Evolutionary conservation across 2,113 vertebrate genomes (phyloP), one percentile per base, ranked within the genome.

Genomic region (Macaca nemestrina): DNA sequence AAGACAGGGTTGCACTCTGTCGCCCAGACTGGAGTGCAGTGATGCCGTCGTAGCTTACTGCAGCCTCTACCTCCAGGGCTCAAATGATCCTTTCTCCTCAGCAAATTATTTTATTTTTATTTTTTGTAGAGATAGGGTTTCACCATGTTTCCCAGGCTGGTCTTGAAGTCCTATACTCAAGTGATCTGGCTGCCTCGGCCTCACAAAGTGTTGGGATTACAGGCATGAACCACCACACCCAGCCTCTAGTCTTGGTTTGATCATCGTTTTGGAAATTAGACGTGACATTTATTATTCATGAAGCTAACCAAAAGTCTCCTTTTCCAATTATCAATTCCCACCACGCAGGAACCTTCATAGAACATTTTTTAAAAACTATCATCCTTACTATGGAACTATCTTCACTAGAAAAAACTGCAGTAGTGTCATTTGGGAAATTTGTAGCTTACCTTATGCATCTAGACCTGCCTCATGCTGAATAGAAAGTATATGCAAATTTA

Each of bases 181-280:
- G 27, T 64, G 27, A 64, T 64, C 27, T 64, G 61, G 27, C 61
- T 64, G 61, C 61, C 11, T 64, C 61, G 5, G 27, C 12, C 61
- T 64, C 12, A 64, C 27, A 64, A 32, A 64, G 27, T 30, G 27
- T 64, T 64, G 61, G 27, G 12, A 64, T 64, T 64, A 64, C 27
- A 64, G 61, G 61, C 61, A 14, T 64, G 61, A 64, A 64, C 12
- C 61, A 64, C 27, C 61, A 32, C 27, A 64, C 27, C 27, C 27
- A 64, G 30, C 12, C 61, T 64, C 5, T 64, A 14, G 27, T 64
- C 61, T 64, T 92, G 73, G 17, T 79, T 88, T 82, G 59, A 83
- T 67, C 43, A 81, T 67, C 45, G 35, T 76, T 96, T 94, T 88
- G 72, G 55, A 97, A 93, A 93, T 78, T 93, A 76, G 52, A 88